Evolutionary conservation across 1,140 invertebrate genomes (phyloP).

Genomic region (Platyscapa corneri): DNA sequence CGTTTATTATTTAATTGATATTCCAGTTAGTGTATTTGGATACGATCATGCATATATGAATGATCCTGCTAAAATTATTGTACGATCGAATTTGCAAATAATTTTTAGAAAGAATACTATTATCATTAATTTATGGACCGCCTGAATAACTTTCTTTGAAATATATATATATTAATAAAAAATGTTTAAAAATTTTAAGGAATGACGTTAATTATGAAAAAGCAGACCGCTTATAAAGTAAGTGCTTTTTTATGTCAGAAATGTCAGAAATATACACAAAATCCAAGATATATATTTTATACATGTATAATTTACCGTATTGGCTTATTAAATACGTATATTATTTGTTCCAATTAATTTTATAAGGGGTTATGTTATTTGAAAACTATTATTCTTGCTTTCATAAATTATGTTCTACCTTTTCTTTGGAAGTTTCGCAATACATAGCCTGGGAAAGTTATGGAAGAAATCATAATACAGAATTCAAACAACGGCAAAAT

Average conservation of each 20-base stretch:
- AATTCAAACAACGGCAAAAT: conserved; percentile 3
- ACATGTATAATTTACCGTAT: not conserved
- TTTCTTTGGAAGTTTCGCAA: not conserved
- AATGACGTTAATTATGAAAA: conserved; percentile 14
- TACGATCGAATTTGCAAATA: not conserved
- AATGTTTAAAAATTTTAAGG: conserved; percentile 16
- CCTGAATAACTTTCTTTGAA: not conserved
- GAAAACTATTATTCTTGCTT: conserved; percentile 13
- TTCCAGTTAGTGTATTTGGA: not conserved
- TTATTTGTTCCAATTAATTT: conserved; percentile 26
- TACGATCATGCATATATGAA: not conserved
- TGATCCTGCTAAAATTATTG: not conserved
- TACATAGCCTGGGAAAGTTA: not conserved
- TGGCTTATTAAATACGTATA: conserved; percentile 6
- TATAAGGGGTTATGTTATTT: conserved; percentile 2
- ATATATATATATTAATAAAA: conserved; percentile 1
- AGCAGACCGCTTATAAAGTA: conserved; percentile 1
- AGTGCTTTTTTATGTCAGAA: conserved; percentile 6
- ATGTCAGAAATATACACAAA: not conserved
- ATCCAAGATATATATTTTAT: not conserved
- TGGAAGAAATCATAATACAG: not conserved
- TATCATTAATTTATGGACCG: not conserved
- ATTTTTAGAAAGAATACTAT: conserved; percentile 23
- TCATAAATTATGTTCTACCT: not conserved
- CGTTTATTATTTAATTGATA: not conserved